A percentile compares a stretch with the other conserved stretches of the same genome.
Evolutionary conservation across 2,113 vertebrate species (phyloP).

Genomic region (Lepisosteus oculatus): DNA sequence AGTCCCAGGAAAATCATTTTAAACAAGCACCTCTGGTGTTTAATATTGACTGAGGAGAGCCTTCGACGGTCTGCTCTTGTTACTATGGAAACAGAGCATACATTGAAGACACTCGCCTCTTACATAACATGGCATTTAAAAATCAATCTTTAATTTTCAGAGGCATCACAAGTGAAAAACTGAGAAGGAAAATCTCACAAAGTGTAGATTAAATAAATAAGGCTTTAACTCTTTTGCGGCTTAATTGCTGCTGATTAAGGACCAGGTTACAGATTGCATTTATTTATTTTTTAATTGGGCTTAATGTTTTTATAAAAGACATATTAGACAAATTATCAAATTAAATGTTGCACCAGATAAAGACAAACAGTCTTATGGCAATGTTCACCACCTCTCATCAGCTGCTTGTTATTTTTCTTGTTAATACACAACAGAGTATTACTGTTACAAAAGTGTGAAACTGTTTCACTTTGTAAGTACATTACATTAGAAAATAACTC

Average conservation of each 20-base stretch:
- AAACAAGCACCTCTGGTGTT: background rate
- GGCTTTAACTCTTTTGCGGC: background rate
- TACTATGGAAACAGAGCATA: constrained; percentile 17
- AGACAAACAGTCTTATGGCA: too few relatives aligned
- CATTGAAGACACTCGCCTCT: constrained; percentile 14
- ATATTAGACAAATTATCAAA: too few relatives aligned
- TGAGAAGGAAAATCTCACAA: background rate
- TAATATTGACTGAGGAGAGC: constrained; percentile 1
- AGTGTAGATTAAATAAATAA: background rate
- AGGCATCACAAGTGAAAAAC: background rate
- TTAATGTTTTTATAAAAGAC: too few relatives aligned
- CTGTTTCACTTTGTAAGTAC: too few relatives aligned
- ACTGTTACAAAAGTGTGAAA: too few relatives aligned
- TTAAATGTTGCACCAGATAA: too few relatives aligned
- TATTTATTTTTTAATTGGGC: too few relatives aligned
- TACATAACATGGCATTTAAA: constrained; percentile 17
- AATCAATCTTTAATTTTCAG: constrained; percentile 24
- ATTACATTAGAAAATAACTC: too few relatives aligned
- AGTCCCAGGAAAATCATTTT: background rate
- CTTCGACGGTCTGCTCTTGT: constrained; percentile 10
- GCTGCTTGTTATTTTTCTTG: too few relatives aligned
- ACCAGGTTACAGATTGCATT: too few relatives aligned
- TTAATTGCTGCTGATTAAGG: background rate
- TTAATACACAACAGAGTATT: too few relatives aligned
- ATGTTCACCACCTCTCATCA: too few relatives aligned